These are phyloP conservation scores for Sprattus sprattus DNA, from an alignment of 2,113 vertebrate species.

Conservation along the genomic window DNA sequence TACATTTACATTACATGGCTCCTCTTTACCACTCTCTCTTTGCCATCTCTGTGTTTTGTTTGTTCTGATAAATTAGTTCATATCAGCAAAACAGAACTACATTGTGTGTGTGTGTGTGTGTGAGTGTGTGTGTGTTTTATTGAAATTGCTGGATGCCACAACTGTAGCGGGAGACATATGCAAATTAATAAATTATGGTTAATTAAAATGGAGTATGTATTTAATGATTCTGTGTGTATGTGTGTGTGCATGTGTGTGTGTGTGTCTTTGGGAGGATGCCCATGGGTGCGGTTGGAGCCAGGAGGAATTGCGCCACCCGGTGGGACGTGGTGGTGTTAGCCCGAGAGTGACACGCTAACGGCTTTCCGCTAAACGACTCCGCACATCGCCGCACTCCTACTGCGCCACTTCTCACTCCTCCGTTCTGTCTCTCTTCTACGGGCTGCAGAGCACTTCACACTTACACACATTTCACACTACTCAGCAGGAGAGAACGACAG, in stretches of 20 bases:
- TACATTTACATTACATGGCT: not conserved
- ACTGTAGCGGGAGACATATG: conserved; percentile 7
- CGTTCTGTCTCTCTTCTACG: not conserved
- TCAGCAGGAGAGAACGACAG: not conserved
- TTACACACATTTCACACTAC: conserved; percentile 20
- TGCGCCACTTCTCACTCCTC: not conserved
- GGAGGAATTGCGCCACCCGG: not conserved
- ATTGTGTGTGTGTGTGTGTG: not conserved
- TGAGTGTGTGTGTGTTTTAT: conserved; percentile 10
- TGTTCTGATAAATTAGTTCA: too few species aligned
- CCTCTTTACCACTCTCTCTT: too few species aligned
- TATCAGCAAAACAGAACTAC: too few species aligned
- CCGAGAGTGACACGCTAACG: not conserved
- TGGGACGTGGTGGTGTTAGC: conserved; percentile 4
- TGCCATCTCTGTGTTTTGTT: too few species aligned
- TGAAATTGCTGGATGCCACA: not conserved
- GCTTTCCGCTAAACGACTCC: conserved; percentile 6
- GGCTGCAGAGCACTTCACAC: conserved; percentile 1
- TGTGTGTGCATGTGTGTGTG: conserved; percentile 40
- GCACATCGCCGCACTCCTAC: not conserved
- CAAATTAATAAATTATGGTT: conserved; percentile 54
- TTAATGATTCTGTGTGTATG: conserved; percentile 41
- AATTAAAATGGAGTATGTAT: conserved; percentile 48
- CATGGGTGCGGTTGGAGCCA: not conserved
- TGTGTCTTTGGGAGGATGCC: not conserved